phyloP scores from a whole-genome alignment of 2,797 vertebrate species.

The Sebastes diaconus region DNA sequence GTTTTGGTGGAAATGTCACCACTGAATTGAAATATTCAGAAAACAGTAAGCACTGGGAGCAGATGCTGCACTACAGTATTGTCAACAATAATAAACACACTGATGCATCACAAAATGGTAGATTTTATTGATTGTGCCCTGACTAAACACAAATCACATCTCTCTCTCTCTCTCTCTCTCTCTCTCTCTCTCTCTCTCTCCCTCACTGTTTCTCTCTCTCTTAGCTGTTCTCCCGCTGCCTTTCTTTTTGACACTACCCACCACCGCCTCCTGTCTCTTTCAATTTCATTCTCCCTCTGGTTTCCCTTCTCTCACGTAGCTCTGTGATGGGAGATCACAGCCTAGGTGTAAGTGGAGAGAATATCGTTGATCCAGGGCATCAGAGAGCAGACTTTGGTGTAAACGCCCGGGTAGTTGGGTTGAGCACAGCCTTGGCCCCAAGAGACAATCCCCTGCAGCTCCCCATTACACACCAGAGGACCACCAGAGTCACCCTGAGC shows the following conservation, averaged over 20 bases:
- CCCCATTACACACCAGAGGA: constrained; percentile 84
- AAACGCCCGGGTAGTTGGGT: constrained; percentile 83
- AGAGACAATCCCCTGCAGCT: constrained; percentile 89
- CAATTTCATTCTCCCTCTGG: constrained; percentile 25
- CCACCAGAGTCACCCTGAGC: constrained; percentile 87
- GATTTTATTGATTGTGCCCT: constrained; percentile 61
- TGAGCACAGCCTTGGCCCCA: constrained; percentile 87
- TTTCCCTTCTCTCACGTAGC: constrained; percentile 8
- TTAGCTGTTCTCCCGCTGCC: constrained; percentile 1
- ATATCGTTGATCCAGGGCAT: constrained; percentile 83
- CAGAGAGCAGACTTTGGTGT: constrained; percentile 88
- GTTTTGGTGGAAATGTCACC: background rate
- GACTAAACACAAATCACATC: constrained; percentile 7
- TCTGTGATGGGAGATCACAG: constrained; percentile 34
- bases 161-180: background rate
- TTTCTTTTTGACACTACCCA: constrained; percentile 23
- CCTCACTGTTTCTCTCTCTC: background rate
- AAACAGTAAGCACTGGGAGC: background rate
- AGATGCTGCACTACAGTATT: background rate
- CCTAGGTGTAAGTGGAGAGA: constrained; percentile 76
- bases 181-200: background rate
- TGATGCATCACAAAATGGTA: constrained; percentile 38
- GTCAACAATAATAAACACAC: constrained; percentile 37
- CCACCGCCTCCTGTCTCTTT: constrained; percentile 29
- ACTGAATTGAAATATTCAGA: background rate